Evolutionary conservation across 2,113 vertebrate genomes (phyloP), one percentile per base, ranked within the genome.

Genomic region (Canis aureus): DNA sequence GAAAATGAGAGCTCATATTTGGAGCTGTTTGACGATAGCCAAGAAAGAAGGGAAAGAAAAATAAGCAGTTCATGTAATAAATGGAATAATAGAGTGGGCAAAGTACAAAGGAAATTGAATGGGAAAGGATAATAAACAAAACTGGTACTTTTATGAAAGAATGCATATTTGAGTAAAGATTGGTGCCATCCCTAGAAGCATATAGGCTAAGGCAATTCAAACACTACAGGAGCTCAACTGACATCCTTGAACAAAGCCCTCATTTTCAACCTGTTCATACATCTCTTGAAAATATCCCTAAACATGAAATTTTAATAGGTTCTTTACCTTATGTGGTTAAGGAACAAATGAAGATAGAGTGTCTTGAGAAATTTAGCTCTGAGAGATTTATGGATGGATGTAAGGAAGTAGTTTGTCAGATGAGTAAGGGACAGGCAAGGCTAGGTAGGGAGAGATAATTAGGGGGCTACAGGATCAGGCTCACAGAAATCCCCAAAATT

Each of bases 11-110:
- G 25, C 12, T 90, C n/a, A 27, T 8, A 60, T 59, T 71, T 91
- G 69, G 29, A 91, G 8, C 59, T 89, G 1, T n/a, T 81, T 60
- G 4, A 49, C 32, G 62, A 51, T 1, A 83, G 23, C n/a, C 62
- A 76, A 0, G 78, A n/a, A 96, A 83, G 35, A 59, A 83, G 20
- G 88, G 23, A 84, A 95, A 2, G 4, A 79, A 74, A 67, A 59
- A 25, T 0, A 81, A 69, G 10, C 17, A 60, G 60, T 38, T 15
- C 7, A 64, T 17, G 16, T 62, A 82, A 43, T 57, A 73, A 59
- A 82, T 12, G 5, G 2, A 32, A 2, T 71, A 25, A 23, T 9
- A n/a, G 0, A 62, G 19, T 7, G 0, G 9, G 0, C 1, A 66
- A 66, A n/a, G 2, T 62, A 8, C 1, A 76, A 38, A 59, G 0